Conservation (phyloP, 2,888 invertebrate species). For the Nemurella pictetii region DNA sequence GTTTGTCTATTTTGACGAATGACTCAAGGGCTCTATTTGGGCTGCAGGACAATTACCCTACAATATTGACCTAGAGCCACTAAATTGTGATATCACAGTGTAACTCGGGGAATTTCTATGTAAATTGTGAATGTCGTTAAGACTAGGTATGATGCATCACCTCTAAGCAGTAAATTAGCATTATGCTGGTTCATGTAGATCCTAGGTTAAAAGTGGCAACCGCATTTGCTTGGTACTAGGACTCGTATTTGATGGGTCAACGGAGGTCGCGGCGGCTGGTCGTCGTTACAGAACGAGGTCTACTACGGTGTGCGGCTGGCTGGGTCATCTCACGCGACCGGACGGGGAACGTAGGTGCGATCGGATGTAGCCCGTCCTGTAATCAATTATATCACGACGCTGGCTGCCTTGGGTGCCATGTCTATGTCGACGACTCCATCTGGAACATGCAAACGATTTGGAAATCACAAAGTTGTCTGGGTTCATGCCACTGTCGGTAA, state of each 20-base stretch:
- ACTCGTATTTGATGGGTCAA: background rate
- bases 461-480: too few species aligned
- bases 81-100: conserved; percentile 18
- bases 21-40: background rate
- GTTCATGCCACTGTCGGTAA: too few species aligned
- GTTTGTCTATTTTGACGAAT: background rate
- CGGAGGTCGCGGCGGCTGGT: background rate
- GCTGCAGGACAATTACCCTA: background rate
- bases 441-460: conserved; percentile 49
- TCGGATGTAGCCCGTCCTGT: conserved; percentile 85
- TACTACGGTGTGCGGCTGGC: conserved; percentile 31
- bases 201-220: background rate
- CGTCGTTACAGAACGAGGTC: conserved; percentile 32
- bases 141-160: background rate
- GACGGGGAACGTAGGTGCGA: conserved; percentile 91
- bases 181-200: background rate
- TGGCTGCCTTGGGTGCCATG: conserved; percentile 58
- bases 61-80: conserved; percentile 8
- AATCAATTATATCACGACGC: conserved; percentile 72
- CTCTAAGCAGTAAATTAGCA: background rate
- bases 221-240: background rate
- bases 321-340: conserved; percentile 87
- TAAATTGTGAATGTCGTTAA: background rate
- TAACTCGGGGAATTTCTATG: background rate
- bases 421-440: conserved; percentile 81